Base-by-base conservation (phyloP, 2,797 vertebrate species). In the Fringilla coelebs region DNA sequence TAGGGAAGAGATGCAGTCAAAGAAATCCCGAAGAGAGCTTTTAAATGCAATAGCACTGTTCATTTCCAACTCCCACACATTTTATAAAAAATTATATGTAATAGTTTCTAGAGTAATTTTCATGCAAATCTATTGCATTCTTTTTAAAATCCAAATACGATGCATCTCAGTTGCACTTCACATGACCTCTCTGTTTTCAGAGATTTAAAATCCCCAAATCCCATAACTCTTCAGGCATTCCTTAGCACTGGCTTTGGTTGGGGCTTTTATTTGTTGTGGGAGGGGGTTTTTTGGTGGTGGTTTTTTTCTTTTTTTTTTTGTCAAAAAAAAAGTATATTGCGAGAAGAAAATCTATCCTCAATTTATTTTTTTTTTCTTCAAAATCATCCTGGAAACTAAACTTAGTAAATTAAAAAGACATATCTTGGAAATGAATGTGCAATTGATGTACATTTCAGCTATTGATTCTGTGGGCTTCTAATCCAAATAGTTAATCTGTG, bases 21-120 rank as follows among this genome's bases (percentile, higher is more conserved):
- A 86, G 78, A 85, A 93, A 90, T 82, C 68, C 74, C 85, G 2
- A 72, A 75, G 90, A 83, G 65, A 71, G 75, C 40, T 87, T 71
- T 92, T 80, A 92, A 90, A 87, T 85, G 68, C 51, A 84, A 62
- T 48, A 90, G 19, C 62, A 61, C 3, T 45, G 21, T 61, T 96
- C 29, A 0, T 60, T 46, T 85, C 85, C 41, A 75, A 71, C 62
- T 88, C 83, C 58, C 52, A 85, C 43, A 12, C 31, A 31, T 52
- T 81, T 73, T 52, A 78, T 68, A 49, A 85, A 95, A 91, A 77
- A 60, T 45, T 54, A 77, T 80, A 72, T 36, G 6, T 32, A 43
- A 72, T 58, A 4, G 17, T 66, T 87, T 79, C 85, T n/a, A 25
- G 58, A 70, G 40, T 62, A 36, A 61, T 86, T 90, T 88, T 92